Conservation (phyloP, 2,797 vertebrate genomes). For the Danio kyathit region DNA sequence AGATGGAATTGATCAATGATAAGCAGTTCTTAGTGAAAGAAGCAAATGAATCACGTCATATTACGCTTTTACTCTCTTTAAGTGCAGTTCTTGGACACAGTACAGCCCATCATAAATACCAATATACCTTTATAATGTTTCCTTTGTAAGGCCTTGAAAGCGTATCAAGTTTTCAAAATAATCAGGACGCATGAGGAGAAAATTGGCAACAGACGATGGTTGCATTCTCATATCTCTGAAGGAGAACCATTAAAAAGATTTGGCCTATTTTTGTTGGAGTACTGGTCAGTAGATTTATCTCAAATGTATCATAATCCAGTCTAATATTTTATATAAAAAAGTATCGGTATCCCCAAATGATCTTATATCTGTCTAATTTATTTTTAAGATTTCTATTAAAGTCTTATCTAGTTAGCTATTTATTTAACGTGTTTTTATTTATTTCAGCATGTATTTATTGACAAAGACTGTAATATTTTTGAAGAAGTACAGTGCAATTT, state of each 20-base stretch:
- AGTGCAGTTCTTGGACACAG: slow-evolving; percentile 47
- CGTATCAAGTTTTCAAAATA: slow-evolving; percentile 38
- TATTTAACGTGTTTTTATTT: slow-evolving; percentile 76
- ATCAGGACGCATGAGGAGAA: slow-evolving; percentile 20
- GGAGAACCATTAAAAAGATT: slow-evolving; percentile 33
- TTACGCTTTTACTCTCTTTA: slow-evolving; percentile 26
- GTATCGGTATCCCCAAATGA: slow-evolving; percentile 48
- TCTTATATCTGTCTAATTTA: slow-evolving; percentile 68
- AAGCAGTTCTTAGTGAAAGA: slow-evolving; percentile 23
- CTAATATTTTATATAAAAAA: slow-evolving; percentile 54
- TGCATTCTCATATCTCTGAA: slow-evolving; percentile 24
- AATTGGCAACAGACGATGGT: slow-evolving; percentile 18
- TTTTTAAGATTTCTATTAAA: slow-evolving; percentile 69
- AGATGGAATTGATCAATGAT: slow-evolving; percentile 44
- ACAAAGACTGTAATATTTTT: slow-evolving; percentile 84
- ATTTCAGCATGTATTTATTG: slow-evolving; percentile 83
- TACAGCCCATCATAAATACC: slow-evolving; percentile 37
- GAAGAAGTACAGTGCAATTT: slow-evolving; percentile 81
- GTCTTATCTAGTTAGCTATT: slow-evolving; percentile 79
- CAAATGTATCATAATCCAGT: slow-evolving; percentile 47
- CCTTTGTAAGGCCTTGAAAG: slow-evolving; percentile 34
- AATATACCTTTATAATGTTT: slow-evolving; percentile 35
- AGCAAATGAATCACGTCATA: slow-evolving; percentile 28
- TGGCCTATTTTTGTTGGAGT: slow-evolving; percentile 43
- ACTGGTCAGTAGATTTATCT: slow-evolving; percentile 45